Base-by-base conservation (phyloP, 1,140 invertebrate species). In the Samia ricini region DNA sequence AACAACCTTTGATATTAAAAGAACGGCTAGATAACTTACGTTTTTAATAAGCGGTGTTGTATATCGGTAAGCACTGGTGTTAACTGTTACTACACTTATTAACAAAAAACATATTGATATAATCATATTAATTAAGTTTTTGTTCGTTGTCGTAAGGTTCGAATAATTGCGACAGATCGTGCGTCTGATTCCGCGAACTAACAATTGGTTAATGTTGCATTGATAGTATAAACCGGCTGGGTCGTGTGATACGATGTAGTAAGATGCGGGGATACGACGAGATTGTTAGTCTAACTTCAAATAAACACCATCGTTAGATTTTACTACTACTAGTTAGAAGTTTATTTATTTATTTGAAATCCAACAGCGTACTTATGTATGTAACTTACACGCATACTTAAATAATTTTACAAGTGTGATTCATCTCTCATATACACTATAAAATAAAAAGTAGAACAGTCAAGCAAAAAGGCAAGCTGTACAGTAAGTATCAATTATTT, bases 21-120 rank as follows among this genome's bases (percentile, higher is more conserved):
- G n/a, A n/a, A n/a, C n/a, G n/a, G n/a, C 33, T 22, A 51, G 12
- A 5, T 36, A 15, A 78, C 81, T 83, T 71, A 83, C 83, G 64
- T 79, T 84, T 75, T 80, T 86, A 75, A 86, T 86, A 15, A 86
- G 60, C 10, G 83, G 83, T 26, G 77, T 68, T 15, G 66, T 60
- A 12, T 71, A 60, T 56, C 69, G 69, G 42, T 59, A 76, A 0
- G 61, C 61, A 8, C 54, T 24, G 15, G 57, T 54, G 33, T 21
- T 52, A 21, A 21, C 12, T 12, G 7, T 42, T 42, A n/a, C n/a
- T n/a, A 42, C 33, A 42, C 10, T 42, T 12, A 12, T 42, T 42
- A 36, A 21, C 19, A 57, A 10, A 42, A 26, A 36, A 20, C 29
- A 19, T 21, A 5, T 10, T 22, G 19, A n/a, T 18, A 55, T 4